Conservation (phyloP, 2,888 invertebrate species). For the Alloscopus bannaensis region DNA sequence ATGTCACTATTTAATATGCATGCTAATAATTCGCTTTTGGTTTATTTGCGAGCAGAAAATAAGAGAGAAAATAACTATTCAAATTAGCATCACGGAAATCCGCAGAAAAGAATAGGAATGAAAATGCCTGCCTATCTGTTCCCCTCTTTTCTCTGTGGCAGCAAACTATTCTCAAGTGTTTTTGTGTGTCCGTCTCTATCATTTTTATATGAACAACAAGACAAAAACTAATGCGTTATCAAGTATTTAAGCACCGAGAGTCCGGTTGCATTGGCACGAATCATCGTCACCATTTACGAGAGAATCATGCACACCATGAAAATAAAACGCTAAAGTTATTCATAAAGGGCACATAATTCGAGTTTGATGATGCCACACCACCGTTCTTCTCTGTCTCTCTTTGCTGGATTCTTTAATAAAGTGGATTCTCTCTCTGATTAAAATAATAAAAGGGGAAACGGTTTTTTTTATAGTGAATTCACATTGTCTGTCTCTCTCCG, state of each 20-base stretch:
- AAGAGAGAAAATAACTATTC: slow-evolving; percentile 38
- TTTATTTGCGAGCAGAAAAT: neutral
- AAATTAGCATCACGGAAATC: slow-evolving; percentile 63
- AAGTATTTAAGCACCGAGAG: neutral
- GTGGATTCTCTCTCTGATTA: slow-evolving; percentile 47
- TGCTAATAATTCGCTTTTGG: slow-evolving; percentile 34
- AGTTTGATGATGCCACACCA: slow-evolving; percentile 5
- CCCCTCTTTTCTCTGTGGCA: too few relatives aligned
- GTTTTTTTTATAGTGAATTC: slow-evolving; percentile 45
- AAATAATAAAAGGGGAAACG: slow-evolving; percentile 54
- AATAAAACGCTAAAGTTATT: neutral
- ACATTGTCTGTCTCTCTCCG: slow-evolving; percentile 24
- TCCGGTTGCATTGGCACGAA: too few relatives aligned
- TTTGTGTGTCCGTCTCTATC: neutral
- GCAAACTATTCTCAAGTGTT: neutral
- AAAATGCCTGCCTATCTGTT: neutral
- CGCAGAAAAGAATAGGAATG: slow-evolving; percentile 3
- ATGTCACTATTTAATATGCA: slow-evolving; percentile 36
- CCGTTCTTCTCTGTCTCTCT: neutral
- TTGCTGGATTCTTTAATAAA: slow-evolving; percentile 45
- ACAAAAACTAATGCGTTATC: neutral
- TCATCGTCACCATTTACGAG: too few relatives aligned
- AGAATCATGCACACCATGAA: neutral
- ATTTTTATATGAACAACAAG: neutral
- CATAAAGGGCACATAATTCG: neutral